A percentile compares a stretch with the other conserved stretches of the same genome.
phyloP scores from a whole-genome alignment of 2,888 invertebrate species.

The Agrilus cyanescens region DNA sequence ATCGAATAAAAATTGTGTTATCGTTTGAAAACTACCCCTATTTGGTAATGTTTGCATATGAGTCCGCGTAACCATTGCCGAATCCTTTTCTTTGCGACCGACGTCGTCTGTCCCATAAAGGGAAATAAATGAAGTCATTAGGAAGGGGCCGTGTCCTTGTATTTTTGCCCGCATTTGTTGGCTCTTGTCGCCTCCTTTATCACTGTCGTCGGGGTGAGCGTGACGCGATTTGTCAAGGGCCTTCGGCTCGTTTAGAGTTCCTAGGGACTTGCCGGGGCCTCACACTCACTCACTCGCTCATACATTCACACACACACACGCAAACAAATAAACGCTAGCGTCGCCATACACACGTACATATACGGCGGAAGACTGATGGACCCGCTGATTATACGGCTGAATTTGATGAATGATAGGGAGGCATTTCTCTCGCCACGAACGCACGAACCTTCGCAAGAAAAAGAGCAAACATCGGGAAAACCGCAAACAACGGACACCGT shows the following conservation, averaged over 20 bases:
- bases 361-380: neutral
- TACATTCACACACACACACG: neutral
- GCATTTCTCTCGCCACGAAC: too few species aligned
- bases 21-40: too few species aligned
- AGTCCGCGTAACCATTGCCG: too few species aligned
- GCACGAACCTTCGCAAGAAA: too few species aligned
- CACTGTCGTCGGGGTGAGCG: conserved; percentile 32
- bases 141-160: conserved; percentile 34
- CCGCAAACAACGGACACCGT: too few species aligned
- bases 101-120: conserved; percentile 34
- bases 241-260: conserved; percentile 8
- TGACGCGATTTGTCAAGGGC: conserved; percentile 28
- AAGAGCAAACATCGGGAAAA: too few species aligned
- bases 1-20: too few species aligned
- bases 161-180: conserved; percentile 37
- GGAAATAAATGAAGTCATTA: conserved; percentile 38
- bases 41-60: too few species aligned
- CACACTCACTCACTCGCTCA: conserved; percentile 1
- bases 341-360: conserved; percentile 5
- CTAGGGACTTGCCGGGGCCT: conserved; percentile 1
- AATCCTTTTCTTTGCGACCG: conserved; percentile 6
- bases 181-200: conserved; percentile 34
- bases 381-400: too few species aligned
- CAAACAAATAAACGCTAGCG: neutral
- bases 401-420: too few species aligned